Evolutionary conservation across 2,888 invertebrate species (phyloP), one percentile per base, ranked within the genome.

Genomic region (Drosophila fungiperda): DNA sequence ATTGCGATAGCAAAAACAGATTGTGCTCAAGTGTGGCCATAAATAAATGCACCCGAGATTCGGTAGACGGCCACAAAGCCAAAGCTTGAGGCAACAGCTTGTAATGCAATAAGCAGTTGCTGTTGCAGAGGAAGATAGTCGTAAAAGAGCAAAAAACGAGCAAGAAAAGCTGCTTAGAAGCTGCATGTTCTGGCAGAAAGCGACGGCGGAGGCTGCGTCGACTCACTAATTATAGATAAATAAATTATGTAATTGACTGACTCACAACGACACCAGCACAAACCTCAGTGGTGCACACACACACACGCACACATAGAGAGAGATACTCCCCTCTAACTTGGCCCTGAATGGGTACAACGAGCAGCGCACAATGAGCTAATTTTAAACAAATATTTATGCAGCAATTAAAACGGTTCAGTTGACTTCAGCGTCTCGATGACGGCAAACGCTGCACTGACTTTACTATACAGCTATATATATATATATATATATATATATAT

Each of bases 351-450:
- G 32, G 12, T 68, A 42, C 62, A 59, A 26, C 36, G 54, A 66
- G 53, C 66, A 53, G 69, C 65, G 82, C 72, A 82, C 90, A 84
- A 84, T 89, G 88, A 82, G 90, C 90, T 89, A 89, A 85, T 85
- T 85, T 89, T 79, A 80, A 76, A 77, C 90, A 79, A 85, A 85
- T 85, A 89, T 85, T 85, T 87, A 87, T 87, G 88, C 88, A 89
- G 90, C 85, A 85, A 85, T 85, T 85, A 85, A 87, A 85, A 82
- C 80, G 83, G 82, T 84, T 89, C 87, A 85, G 88, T 79, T 87
- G 85, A 79, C 73, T 72, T 79, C 75, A 70, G 73, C 57, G 49
- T 17, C 62, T 57, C 57, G 50, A 42, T 64, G 64, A 68, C 76
- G 63, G 36, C 68, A 74, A 67, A 63, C 64, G 52, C 45, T 58